These are phyloP conservation scores for Gobio occitaniae DNA, from an alignment of 2,797 vertebrate genomes.

Conservation along the genomic window DNA sequence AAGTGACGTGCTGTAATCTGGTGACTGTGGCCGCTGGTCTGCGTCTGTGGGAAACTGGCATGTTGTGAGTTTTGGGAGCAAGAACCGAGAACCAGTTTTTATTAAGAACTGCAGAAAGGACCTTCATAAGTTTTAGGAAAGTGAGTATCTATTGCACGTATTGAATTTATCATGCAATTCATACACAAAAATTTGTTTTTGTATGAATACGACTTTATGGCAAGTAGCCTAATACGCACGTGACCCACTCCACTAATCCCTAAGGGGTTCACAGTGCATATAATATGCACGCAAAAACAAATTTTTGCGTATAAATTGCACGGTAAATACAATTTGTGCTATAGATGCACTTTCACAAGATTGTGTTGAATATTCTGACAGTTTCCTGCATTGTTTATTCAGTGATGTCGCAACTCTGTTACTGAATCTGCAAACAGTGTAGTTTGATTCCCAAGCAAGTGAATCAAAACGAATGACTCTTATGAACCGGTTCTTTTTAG, in stretches of 20 bases:
- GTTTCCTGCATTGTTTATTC: conserved; percentile 4
- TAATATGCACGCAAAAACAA: too few relatives aligned
- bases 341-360: too few relatives aligned
- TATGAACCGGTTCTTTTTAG: background rate
- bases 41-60: too few relatives aligned
- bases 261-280: too few relatives aligned
- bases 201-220: too few relatives aligned
- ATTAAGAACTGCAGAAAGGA: background rate
- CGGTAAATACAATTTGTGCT: too few relatives aligned
- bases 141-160: too few relatives aligned
- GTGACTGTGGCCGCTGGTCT: background rate
- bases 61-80: conserved; percentile 7
- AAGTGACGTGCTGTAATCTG: background rate
- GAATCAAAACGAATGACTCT: background rate
- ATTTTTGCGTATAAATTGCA: too few relatives aligned
- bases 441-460: background rate
- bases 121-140: background rate
- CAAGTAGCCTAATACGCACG: too few relatives aligned
- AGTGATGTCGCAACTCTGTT: background rate
- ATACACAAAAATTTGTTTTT: too few relatives aligned
- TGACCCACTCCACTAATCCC: too few relatives aligned
- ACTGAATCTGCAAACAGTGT: background rate
- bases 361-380: background rate
- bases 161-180: too few relatives aligned
- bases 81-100: background rate